Evolutionary conservation across 2,113 vertebrate genomes (phyloP).

Genomic region (Sclerurus mexicanus): DNA sequence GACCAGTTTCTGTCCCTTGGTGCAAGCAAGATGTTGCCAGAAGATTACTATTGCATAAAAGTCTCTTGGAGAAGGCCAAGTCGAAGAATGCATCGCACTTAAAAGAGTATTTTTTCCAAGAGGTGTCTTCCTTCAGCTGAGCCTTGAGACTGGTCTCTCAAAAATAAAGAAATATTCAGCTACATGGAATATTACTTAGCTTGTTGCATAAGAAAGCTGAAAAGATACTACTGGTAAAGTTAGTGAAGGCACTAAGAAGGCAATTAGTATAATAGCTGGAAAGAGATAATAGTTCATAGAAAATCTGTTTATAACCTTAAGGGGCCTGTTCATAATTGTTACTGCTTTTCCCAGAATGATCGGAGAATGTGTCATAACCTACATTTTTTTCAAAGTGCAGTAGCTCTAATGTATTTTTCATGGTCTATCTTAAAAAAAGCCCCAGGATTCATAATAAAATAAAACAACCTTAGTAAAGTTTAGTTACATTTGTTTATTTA

Average conservation of each 20-base stretch:
- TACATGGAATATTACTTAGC: constrained; percentile 3
- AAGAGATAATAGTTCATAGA: constrained; percentile 48
- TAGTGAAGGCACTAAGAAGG: constrained; percentile 48
- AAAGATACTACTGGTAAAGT: constrained; percentile 54
- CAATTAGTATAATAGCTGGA: constrained; percentile 48
- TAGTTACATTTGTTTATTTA: constrained; percentile 29
- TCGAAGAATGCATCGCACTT: constrained; percentile 27
- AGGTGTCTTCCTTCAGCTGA: constrained; percentile 29
- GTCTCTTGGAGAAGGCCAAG: neutral
- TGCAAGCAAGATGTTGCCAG: neutral
- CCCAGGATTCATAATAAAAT: neutral
- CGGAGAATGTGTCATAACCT: constrained; percentile 9
- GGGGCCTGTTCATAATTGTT: constrained; percentile 55
- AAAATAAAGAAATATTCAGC: constrained; percentile 59
- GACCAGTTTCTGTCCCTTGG: constrained; percentile 14
- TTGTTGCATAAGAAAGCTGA: constrained; percentile 51
- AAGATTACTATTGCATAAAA: neutral
- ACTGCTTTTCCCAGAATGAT: constrained; percentile 9
- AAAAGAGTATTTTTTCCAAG: constrained; percentile 30
- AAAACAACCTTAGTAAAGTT: neutral
- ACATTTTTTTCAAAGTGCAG: neutral
- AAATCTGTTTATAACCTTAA: constrained; percentile 64
- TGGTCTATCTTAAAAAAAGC: neutral
- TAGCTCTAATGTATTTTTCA: constrained; percentile 10
- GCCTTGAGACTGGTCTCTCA: constrained; percentile 4